Base-by-base conservation (phyloP, 2,888 invertebrate species). In the Calameuta pallipes region DNA sequence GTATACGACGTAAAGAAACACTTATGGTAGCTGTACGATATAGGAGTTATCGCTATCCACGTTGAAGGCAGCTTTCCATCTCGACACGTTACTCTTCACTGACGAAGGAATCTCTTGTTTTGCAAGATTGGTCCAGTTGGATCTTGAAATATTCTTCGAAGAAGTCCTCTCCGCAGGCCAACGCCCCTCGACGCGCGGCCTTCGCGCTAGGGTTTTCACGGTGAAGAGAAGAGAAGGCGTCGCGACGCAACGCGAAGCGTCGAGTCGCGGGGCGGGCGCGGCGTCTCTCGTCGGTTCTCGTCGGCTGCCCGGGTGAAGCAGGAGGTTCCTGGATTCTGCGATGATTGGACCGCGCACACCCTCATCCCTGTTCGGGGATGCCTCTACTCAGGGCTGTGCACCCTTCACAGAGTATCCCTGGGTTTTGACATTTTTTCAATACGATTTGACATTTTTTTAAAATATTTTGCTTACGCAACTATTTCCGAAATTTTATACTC, bases 281-380 rank as follows among this genome's bases (percentile, higher is more conserved):
- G 86, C 85, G 89, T 85, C 36, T 1, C 15, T 74, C 76, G 84
- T 85, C 79, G 86, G 92, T 89, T 80, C 91, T 86, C 90, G 81
- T 91, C 86, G 87, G 89, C 91, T 91, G 93, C 93, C 93, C 93
- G 92, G 92, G 89, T 88, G 92, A 92, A 92, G 93, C 93, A 92
- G 93, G 92, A 93, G 92, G 92, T 92, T 87, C 85, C 85, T 81
- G 88, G 90, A 91, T 91, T 90, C 90, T 91, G 90, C 90, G 91
- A 90, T 90, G 91, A 91, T 91, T 90, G 91, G 91, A 90, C 90
- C 90, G 84, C 85, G 88, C 87, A 87, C 89, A 89, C 88, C 90
- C 90, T 90, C 87, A 85, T 83, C 84, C 80, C 81, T 77, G 79
- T 82, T 83, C 82, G 83, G 89, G 87, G 87, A 86, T 88, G 87